Evolutionary conservation across 1,140 invertebrate species (phyloP).

Genomic region (Bombus affinis): DNA sequence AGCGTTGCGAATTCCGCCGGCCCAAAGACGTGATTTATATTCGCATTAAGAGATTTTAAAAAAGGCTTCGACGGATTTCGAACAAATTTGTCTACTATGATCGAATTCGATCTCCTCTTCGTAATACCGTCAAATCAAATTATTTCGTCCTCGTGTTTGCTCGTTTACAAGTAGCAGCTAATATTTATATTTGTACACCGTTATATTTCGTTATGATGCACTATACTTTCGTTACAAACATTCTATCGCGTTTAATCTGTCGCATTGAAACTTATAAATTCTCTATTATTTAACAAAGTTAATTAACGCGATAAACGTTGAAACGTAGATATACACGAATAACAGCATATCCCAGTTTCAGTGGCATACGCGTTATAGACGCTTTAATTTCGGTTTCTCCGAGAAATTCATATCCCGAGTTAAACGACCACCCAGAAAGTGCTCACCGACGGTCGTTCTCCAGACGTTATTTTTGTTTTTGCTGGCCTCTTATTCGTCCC

Average conservation of each 20-base stretch:
- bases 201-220: neutral
- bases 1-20: conserved; percentile 59
- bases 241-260: neutral
- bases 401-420: conserved; percentile 39
- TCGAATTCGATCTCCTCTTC: neutral
- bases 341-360: neutral
- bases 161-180: neutral
- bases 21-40: conserved; percentile 62
- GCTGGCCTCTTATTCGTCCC: conserved; percentile 41
- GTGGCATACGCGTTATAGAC: neutral
- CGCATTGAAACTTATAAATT: too few species aligned
- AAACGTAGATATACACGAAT: neutral
- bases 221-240: neutral
- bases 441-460: neutral
- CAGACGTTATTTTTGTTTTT: neutral
- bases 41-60: conserved; percentile 61
- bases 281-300: too few species aligned
- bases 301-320: neutral
- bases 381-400: neutral
- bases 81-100: conserved; percentile 21
- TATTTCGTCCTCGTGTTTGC: too few species aligned
- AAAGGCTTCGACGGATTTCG: conserved; percentile 39
- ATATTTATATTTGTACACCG: neutral
- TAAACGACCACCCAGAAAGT: neutral
- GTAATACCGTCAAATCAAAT: neutral